Evolutionary conservation across 2,888 invertebrate genomes (phyloP).

Genomic region (Entomobrya multifasciata): DNA sequence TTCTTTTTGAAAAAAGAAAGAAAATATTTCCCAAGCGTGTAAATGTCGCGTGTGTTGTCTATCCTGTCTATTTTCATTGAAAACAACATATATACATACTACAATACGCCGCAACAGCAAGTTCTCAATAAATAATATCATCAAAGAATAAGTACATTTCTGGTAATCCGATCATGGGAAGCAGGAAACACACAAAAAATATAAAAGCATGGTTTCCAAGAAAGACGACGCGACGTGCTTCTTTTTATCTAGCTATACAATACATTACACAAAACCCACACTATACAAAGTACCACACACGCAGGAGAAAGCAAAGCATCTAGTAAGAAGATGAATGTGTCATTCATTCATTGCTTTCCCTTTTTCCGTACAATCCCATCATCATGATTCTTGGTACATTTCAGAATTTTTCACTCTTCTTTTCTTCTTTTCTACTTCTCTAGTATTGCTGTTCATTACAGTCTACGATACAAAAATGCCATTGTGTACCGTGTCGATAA

Average conservation of each 20-base stretch:
- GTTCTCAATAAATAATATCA: background rate
- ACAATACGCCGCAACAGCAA: background rate
- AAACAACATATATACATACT: background rate
- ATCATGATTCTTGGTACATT: background rate
- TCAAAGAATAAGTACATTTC: background rate
- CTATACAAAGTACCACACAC: no score
- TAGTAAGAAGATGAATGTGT: no score
- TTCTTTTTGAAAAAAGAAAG: background rate
- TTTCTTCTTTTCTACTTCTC: background rate
- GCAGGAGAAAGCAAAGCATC: no score
- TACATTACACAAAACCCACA: no score
- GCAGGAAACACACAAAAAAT: slow-evolving; percentile 7
- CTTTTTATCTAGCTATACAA: background rate
- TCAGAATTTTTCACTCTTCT: background rate
- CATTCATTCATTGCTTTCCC: slow-evolving; percentile 44
- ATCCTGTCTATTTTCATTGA: background rate
- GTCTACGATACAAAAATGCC: no score
- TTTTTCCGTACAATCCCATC: background rate
- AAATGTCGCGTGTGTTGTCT: slow-evolving; percentile 56
- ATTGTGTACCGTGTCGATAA: background rate
- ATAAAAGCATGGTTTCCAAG: no score
- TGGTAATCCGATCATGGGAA: slow-evolving; percentile 61
- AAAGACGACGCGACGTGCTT: background rate
- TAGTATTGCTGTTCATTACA: no score
- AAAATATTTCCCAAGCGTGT: slow-evolving; percentile 49